Base-by-base conservation (phyloP, 2,797 vertebrate species). In the Nannoperca obscura region DNA sequence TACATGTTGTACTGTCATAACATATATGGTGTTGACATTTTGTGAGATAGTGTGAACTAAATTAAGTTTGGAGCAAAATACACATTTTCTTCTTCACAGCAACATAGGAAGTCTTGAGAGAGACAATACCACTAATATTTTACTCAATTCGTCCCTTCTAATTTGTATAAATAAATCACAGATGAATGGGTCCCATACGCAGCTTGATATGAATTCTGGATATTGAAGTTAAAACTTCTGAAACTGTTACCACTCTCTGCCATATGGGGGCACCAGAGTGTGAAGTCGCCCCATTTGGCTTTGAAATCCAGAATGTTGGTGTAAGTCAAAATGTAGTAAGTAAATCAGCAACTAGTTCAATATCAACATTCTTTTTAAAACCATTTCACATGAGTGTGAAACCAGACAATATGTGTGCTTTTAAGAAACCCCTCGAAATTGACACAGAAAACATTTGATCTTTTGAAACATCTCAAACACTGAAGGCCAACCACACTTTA, bases 401-500 rank as follows among this genome's bases (percentile, higher is more conserved):
- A 66, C 27, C 68, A 67, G 27, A 34, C 55, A 55, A 36, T 64
- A 22, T 19, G n/a, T 72, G 67, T 67, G 30, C 27, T 58, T 69
- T 78, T 71, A 54, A 67, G 36, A 60, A 73, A 63, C 32, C 9
- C 11, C 47, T 44, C 17, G 5, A n/a, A 77, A 67, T 46, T 75
- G 30, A 63, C 46, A 58, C 7, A 30, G 36, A 76, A 82, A 81
- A 55, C 59, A 80, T 86, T 62, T 65, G 27, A 85, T 72, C 49
- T 81, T 58, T 77, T 20, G 7, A 76, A 78, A 71, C 2, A 20
- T 64, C 36, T 67, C n/a, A 53, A 65, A 74, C 38, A 62, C 24
- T 80, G 67, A 85, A 81, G 42, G 67, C 78, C 82, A 83, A 55
- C 40, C 34, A 24, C 58, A 78, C 71, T 85, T 70, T 55, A 79